A percentile compares a stretch with the other conserved stretches of the same genome.
These are phyloP conservation scores for Anticlea derivata DNA, from an alignment of 2,888 invertebrate species.

Conservation along the genomic window DNA sequence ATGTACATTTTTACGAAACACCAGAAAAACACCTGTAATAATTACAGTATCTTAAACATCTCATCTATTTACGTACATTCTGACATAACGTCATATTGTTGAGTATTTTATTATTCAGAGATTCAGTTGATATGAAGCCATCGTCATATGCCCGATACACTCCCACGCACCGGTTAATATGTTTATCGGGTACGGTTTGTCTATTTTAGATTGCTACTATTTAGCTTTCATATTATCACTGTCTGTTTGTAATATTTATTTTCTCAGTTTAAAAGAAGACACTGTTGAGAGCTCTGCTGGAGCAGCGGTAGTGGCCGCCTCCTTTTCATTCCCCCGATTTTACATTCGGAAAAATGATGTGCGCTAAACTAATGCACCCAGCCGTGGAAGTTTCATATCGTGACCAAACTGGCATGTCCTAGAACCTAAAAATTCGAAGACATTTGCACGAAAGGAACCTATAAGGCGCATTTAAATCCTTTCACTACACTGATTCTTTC, in stretches of 20 bases:
- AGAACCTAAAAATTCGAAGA: no score
- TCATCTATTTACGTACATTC: neutral
- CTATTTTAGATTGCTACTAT: slow-evolving; percentile 16
- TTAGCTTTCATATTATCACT: slow-evolving; percentile 16
- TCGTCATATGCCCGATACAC: slow-evolving; percentile 10
- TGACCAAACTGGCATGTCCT: no score
- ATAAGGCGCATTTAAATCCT: no score
- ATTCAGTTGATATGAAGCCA: slow-evolving; percentile 18
- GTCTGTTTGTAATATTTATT: slow-evolving; percentile 10
- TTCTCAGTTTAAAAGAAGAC: slow-evolving; percentile 1
- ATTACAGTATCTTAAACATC: slow-evolving; percentile 7
- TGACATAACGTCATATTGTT: slow-evolving; percentile 9
- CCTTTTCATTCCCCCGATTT: no score
- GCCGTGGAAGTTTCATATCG: no score
- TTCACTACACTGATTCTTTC: no score
- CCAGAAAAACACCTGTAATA: neutral
- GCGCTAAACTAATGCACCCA: no score
- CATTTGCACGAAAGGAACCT: no score
- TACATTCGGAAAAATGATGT: no score
- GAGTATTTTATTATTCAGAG: slow-evolving; percentile 22
- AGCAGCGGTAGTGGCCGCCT: no score
- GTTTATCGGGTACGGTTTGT: slow-evolving; percentile 17
- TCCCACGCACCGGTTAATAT: slow-evolving; percentile 19
- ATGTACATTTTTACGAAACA: no score
- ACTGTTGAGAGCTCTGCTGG: no score